phyloP scores from a whole-genome alignment of 2,888 invertebrate genomes.

The Platerodrilus igneus region DNA sequence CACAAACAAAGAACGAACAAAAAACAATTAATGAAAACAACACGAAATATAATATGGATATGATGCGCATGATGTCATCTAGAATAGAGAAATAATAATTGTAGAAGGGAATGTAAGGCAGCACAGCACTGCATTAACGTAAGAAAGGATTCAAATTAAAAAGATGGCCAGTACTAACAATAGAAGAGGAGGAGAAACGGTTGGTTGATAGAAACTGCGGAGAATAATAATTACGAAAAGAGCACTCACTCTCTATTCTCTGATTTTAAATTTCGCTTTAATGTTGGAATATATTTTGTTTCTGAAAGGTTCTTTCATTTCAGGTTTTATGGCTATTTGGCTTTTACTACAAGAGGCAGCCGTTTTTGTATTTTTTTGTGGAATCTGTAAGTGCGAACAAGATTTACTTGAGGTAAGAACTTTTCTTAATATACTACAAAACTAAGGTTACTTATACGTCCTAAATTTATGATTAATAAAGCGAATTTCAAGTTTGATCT shows the following conservation, averaged over 20 bases:
- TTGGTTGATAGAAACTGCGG: constrained; percentile 24
- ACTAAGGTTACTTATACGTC: too few relatives aligned
- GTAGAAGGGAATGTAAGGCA: constrained; percentile 22
- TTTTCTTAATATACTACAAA: neutral
- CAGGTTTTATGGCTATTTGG: constrained; percentile 42
- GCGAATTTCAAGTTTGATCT: too few relatives aligned
- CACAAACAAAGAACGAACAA: too few relatives aligned
- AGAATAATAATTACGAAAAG: constrained; percentile 28
- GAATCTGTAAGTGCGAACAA: constrained; percentile 31
- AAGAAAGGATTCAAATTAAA: constrained; percentile 41
- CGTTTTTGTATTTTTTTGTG: constrained; percentile 35
- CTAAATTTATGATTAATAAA: too few relatives aligned
- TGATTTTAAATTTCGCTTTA: too few relatives aligned
- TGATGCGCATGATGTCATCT: constrained; percentile 25
- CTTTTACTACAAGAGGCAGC: constrained; percentile 34
- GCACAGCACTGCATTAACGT: constrained; percentile 30
- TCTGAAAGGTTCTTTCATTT: constrained; percentile 32
- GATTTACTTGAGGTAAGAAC: constrained; percentile 40
- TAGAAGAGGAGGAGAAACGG: too few relatives aligned
- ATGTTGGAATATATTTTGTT: too few relatives aligned
- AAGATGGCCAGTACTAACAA: constrained; percentile 41
- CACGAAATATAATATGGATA: constrained; percentile 26
- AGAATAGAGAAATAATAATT: constrained; percentile 22
- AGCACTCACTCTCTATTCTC: constrained; percentile 22
- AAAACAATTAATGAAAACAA: constrained; percentile 26